Conservation (phyloP, 1,140 invertebrate species). For the Solen grandis region DNA sequence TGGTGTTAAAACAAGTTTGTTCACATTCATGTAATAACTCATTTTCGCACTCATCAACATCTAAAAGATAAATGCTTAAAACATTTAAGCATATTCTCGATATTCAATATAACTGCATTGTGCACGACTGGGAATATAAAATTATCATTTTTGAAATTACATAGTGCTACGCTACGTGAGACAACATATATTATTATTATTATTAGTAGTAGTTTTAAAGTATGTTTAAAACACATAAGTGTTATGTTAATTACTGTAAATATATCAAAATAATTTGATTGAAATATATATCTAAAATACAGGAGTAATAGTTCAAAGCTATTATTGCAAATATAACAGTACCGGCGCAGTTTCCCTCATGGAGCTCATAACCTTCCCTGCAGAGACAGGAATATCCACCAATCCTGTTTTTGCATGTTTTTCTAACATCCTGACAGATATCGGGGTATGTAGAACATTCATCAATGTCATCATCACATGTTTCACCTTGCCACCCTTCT, state of each 20-base stretch:
- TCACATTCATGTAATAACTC: constrained; percentile 4
- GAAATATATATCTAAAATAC: neutral
- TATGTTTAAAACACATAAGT: neutral
- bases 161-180: no score
- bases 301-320: no score
- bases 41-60: constrained; percentile 25
- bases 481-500: constrained; percentile 23
- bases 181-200: neutral
- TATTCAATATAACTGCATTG: no score
- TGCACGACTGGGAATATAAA: neutral
- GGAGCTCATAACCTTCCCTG: neutral
- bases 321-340: neutral
- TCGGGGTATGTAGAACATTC: neutral
- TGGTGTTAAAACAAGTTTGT: constrained; percentile 1
- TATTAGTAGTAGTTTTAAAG: neutral
- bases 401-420: constrained; percentile 5
- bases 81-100: neutral
- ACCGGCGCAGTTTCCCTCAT: constrained; percentile 17
- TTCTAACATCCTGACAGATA: neutral
- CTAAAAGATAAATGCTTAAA: neutral
- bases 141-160: neutral
- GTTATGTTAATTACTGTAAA: neutral
- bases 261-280: neutral
- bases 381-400: constrained; percentile 26
- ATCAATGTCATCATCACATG: constrained; percentile 39